Percentiles rank a stretch among this genome's conserved stretches.
Evolutionary conservation across 2,797 vertebrate genomes (phyloP).

Genomic region (Amphiprion clarkii): DNA sequence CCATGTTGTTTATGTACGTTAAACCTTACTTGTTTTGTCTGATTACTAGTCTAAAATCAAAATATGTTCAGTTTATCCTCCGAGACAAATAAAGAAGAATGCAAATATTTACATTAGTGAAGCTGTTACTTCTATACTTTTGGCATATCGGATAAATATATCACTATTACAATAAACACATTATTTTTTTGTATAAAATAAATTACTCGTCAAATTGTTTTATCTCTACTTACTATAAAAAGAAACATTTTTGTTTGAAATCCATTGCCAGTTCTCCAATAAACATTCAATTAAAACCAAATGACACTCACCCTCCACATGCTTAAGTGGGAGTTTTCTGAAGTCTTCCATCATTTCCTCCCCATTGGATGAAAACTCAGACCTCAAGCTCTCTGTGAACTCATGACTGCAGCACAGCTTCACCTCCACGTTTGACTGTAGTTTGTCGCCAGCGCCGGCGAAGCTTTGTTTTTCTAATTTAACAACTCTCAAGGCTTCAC

Average conservation of each 20-base stretch:
- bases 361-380: slow-evolving; percentile 13
- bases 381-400: slow-evolving; percentile 67
- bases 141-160: no score
- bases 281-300: no score
- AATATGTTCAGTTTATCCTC: neutral
- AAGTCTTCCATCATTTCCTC: slow-evolving; percentile 69
- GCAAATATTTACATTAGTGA: neutral
- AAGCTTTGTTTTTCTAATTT: slow-evolving; percentile 57
- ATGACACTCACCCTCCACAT: slow-evolving; percentile 70
- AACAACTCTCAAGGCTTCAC: slow-evolving; percentile 77
- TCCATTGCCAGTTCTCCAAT: no score
- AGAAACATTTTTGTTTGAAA: neutral
- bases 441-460: neutral
- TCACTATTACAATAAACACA: no score
- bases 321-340: slow-evolving; percentile 47
- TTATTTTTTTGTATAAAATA: no score
- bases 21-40: neutral
- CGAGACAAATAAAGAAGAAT: no score
- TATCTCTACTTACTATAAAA: no score
- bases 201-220: no score
- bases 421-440: slow-evolving; percentile 9
- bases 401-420: slow-evolving; percentile 31
- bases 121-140: neutral
- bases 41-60: neutral
- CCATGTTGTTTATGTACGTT: neutral